Evolutionary conservation across 23 tunicate genomes (phyloP).

Genomic region (Botrylloides violaceus): DNA sequence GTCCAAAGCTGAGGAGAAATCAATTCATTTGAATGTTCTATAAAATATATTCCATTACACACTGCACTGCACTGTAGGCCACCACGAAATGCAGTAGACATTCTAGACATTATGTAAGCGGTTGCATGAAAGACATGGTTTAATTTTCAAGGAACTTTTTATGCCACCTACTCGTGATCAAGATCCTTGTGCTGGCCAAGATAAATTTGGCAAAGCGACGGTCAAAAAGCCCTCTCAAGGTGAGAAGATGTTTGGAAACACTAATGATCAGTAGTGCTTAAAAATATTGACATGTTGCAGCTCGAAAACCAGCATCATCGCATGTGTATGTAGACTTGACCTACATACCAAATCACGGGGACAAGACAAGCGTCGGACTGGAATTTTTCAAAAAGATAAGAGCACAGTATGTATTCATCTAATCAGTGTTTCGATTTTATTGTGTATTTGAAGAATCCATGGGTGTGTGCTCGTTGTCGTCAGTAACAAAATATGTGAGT

Average conservation of each 20-base stretch:
- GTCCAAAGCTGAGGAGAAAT: no score
- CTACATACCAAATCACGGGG: slow-evolving; percentile 71
- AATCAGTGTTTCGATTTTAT: neutral
- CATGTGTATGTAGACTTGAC: slow-evolving; percentile 53
- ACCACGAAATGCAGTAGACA: no score
- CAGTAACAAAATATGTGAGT: no score
- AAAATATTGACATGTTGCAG: neutral
- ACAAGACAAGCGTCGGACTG: slow-evolving; percentile 40
- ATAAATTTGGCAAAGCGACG: neutral
- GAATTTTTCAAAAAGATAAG: slow-evolving; percentile 66
- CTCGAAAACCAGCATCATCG: slow-evolving; percentile 14
- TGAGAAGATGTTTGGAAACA: neutral
- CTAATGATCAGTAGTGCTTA: no score
- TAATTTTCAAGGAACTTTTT: no score
- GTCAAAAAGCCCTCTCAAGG: neutral
- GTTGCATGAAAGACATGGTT: no score
- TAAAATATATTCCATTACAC: no score
- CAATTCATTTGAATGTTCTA: no score
- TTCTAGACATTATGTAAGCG: no score
- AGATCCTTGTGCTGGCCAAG: slow-evolving; percentile 23
- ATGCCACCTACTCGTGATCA: slow-evolving; percentile 17
- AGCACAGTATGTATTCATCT: slow-evolving; percentile 35
- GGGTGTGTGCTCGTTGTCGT: no score
- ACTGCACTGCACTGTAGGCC: no score
- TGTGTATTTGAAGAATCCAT: no score